Evolutionary conservation across 2,113 vertebrate genomes (phyloP).

Genomic region (Hemicordylus capensis): DNA sequence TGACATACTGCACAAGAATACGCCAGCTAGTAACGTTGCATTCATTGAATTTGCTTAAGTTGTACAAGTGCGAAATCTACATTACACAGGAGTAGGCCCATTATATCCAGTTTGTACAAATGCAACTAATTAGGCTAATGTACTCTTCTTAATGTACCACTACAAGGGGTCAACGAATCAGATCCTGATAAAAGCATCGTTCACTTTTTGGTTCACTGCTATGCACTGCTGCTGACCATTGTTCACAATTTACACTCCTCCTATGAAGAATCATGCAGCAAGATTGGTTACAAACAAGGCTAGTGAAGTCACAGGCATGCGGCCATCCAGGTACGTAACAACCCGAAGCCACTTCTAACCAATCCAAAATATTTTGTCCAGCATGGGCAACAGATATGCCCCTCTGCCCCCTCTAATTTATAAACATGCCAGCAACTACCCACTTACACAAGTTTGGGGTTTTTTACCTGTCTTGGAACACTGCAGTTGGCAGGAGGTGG

Average conservation of each 20-base stretch:
- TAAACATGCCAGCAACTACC: background rate
- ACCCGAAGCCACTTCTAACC: background rate
- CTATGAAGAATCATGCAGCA: background rate
- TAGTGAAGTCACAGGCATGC: background rate
- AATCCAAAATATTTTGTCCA: background rate
- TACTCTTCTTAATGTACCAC: too few relatives aligned
- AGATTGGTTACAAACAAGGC: background rate
- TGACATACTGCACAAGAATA: too few relatives aligned
- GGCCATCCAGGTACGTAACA: background rate
- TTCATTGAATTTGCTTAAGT: too few relatives aligned
- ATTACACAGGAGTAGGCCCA: too few relatives aligned
- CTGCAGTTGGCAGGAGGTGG: constrained; percentile 85
- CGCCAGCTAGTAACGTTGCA: too few relatives aligned
- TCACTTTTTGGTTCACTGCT: background rate
- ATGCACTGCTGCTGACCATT: background rate
- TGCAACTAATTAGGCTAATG: too few relatives aligned
- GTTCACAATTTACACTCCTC: background rate
- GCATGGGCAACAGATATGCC: background rate
- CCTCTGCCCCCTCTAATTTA: background rate
- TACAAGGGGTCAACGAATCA: background rate
- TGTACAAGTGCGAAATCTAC: too few relatives aligned
- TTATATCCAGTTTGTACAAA: too few relatives aligned
- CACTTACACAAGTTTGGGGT: background rate
- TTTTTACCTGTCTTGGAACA: constrained; percentile 91
- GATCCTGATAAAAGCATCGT: background rate